Evolutionary conservation across 2,113 vertebrate species (phyloP).

Genomic region (Muscicapa adusta): DNA sequence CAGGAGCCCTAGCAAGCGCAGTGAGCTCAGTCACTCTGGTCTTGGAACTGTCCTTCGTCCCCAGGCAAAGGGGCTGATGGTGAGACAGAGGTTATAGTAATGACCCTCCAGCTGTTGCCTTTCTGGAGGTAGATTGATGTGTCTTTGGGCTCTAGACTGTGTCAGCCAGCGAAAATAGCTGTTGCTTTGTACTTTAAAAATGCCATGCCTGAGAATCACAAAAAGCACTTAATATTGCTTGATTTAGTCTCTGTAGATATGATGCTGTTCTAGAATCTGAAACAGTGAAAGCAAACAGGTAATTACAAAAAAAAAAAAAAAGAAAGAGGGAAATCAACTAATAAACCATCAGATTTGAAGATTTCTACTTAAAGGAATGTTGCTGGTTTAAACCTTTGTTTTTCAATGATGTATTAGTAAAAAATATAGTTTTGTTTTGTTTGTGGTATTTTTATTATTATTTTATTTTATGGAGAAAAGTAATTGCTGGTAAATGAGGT

Average conservation of each 20-base stretch:
- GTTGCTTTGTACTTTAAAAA: background rate
- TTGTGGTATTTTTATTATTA: background rate
- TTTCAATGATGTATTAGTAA: background rate
- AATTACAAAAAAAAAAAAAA: background rate
- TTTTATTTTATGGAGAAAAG: background rate
- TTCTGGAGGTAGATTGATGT: background rate
- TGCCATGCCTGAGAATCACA: background rate
- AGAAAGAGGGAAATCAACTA: background rate
- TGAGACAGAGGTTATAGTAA: background rate
- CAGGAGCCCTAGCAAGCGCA: accelerated
- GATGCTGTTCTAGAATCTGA: background rate
- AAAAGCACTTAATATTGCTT: background rate
- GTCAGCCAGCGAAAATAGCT: background rate
- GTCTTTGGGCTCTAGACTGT: background rate
- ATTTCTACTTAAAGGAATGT: background rate
- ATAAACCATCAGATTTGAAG: background rate
- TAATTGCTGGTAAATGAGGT: background rate
- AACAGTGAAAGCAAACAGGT: background rate
- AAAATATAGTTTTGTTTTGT: background rate
- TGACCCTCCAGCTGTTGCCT: background rate
- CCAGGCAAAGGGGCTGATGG: background rate
- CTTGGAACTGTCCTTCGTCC: background rate
- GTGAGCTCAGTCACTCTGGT: background rate
- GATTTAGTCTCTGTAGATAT: background rate
- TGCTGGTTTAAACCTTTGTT: background rate